Evolutionary conservation across 2,888 invertebrate species (phyloP).

Genomic region (Chouioia cunea): DNA sequence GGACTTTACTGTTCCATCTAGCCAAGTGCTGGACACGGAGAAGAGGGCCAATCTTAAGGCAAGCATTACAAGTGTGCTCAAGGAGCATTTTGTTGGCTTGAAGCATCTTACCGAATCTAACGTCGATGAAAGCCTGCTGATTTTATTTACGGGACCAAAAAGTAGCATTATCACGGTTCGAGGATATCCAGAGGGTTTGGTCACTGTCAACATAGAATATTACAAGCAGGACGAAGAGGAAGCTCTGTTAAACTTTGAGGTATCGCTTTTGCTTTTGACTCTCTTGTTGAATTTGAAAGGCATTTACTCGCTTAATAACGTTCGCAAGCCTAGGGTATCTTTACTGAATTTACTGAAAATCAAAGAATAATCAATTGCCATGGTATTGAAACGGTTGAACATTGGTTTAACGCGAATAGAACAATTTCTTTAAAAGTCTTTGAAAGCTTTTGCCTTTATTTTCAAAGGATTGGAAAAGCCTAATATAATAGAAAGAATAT

Average conservation of each 20-base stretch:
- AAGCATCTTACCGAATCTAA: conserved; percentile 77
- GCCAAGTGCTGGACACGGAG: conserved; percentile 75
- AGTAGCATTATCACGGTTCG: conserved; percentile 79
- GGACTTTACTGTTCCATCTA: conserved; percentile 83
- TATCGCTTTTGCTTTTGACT: conserved; percentile 66
- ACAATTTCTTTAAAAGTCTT: no score
- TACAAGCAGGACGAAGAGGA: conserved; percentile 82
- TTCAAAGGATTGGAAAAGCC: conserved; percentile 47
- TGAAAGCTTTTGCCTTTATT: not conserved
- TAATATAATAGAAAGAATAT: conserved; percentile 62
- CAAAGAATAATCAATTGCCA: no score
- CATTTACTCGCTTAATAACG: no score
- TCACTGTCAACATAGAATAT: conserved; percentile 87
- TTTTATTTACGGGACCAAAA: conserved; percentile 79
- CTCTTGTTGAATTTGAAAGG: no score
- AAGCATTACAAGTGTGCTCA: conserved; percentile 78
- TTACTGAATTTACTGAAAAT: not conserved
- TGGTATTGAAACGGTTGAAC: no score
- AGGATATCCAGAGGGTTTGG: conserved; percentile 80
- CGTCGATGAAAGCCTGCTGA: conserved; percentile 79
- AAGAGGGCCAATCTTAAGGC: conserved; percentile 77
- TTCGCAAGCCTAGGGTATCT: not conserved
- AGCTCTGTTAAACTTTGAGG: conserved; percentile 82
- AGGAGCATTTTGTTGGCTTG: conserved; percentile 79
- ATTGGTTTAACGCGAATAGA: no score